phyloP scores from a whole-genome alignment of 1,140 invertebrate genomes.

The Drosophila truncata region DNA sequence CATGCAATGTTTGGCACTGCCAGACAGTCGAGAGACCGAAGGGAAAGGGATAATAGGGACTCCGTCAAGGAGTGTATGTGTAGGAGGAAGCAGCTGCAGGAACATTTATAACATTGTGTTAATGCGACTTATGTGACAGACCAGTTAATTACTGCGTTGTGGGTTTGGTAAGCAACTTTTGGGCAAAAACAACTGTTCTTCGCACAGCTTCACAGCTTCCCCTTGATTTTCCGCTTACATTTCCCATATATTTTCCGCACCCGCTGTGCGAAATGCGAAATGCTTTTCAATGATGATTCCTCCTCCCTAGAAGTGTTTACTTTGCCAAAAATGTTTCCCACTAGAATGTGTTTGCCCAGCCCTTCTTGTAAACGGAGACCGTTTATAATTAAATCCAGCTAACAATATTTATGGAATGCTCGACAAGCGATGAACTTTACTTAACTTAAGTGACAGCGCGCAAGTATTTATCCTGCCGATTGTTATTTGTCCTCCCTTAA shows the following conservation, averaged over 20 bases:
- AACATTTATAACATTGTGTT: slow-evolving; percentile 80
- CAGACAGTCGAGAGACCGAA: neutral
- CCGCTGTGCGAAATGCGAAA: slow-evolving; percentile 39
- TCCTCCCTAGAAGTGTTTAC: slow-evolving; percentile 54
- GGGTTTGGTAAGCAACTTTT: slow-evolving; percentile 53
- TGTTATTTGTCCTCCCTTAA: slow-evolving; percentile 10
- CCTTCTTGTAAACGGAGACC: slow-evolving; percentile 39
- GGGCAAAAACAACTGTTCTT: slow-evolving; percentile 50
- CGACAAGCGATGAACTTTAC: slow-evolving; percentile 18
- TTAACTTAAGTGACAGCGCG: slow-evolving; percentile 33
- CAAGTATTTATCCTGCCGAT: slow-evolving; percentile 26
- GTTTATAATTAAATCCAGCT: slow-evolving; percentile 72
- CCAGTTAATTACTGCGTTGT: slow-evolving; percentile 73
- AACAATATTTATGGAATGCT: slow-evolving; percentile 66
- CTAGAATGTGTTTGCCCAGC: slow-evolving; percentile 54
- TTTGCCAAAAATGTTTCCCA: slow-evolving; percentile 62
- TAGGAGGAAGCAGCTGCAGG: slow-evolving; percentile 45
- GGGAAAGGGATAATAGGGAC: neutral
- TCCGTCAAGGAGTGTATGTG: neutral
- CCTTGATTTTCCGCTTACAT: slow-evolving; percentile 12
- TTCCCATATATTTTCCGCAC: slow-evolving; percentile 1
- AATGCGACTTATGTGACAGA: slow-evolving; percentile 82
- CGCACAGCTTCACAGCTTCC: slow-evolving; percentile 18
- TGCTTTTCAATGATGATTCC: slow-evolving; percentile 59
- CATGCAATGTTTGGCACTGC: slow-evolving; percentile 52